A percentile compares a stretch with the other conserved stretches of the same genome.
These are phyloP conservation scores for Anthopleura xanthogrammica DNA, from an alignment of 92 coral and sea anemone genomes.

Conservation along the genomic window DNA sequence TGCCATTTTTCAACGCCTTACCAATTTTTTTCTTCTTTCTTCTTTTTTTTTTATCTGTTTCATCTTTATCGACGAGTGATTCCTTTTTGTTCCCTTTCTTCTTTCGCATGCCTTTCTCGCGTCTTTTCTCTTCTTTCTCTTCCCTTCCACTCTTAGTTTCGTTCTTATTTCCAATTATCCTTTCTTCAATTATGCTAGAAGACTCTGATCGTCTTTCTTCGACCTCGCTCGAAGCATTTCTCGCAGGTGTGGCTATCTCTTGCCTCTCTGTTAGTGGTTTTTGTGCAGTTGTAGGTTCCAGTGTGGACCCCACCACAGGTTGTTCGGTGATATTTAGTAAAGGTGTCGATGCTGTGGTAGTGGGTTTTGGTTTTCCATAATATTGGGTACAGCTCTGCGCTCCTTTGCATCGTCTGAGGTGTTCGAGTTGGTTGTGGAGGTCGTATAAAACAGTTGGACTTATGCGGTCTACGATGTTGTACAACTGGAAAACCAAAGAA, in stretches of 20 bases:
- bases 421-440: conserved; percentile 63
- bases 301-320: background rate
- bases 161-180: background rate
- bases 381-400: conserved; percentile 71
- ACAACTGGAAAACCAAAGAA: conserved; percentile 50
- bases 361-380: conserved; percentile 47
- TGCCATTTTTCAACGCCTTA: background rate
- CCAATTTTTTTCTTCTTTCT: conserved; percentile 17
- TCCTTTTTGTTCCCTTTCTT: conserved; percentile 1
- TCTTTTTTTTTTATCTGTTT: conserved; percentile 11
- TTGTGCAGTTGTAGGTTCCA: background rate
- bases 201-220: background rate
- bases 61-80: conserved; percentile 2
- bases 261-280: background rate
- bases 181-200: background rate
- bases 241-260: background rate
- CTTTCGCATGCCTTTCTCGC: background rate
- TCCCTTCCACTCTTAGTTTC: background rate
- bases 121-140: background rate
- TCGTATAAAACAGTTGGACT: conserved; percentile 61
- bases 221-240: background rate
- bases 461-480: conserved; percentile 62
- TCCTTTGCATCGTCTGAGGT: conserved; percentile 68
- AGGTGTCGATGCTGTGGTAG: background rate
- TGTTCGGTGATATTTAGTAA: conserved; percentile 7